Evolutionary conservation across 2,113 vertebrate genomes (phyloP).

Genomic region (Myotis davidii): DNA sequence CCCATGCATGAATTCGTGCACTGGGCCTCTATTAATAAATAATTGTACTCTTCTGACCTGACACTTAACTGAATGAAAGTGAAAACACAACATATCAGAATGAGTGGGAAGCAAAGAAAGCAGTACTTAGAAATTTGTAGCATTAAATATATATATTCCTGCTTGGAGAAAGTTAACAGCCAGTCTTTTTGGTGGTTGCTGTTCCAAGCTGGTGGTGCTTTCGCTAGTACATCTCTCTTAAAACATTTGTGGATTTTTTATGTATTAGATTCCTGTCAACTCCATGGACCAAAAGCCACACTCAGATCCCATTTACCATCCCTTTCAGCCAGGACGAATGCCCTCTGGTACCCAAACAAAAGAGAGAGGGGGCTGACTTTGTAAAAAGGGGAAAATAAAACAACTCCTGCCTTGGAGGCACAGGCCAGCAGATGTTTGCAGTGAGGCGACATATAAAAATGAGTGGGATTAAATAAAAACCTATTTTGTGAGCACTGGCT

Average conservation of each 20-base stretch:
- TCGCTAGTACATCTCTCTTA: neutral
- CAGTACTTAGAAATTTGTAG: neutral
- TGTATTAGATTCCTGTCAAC: neutral
- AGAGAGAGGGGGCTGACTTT: neutral
- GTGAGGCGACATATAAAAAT: neutral
- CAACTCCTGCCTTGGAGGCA: neutral
- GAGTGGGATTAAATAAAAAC: slow-evolving; percentile 51
- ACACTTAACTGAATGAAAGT: neutral
- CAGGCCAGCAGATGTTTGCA: neutral
- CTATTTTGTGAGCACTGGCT: slow-evolving; percentile 43
- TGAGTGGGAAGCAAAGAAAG: neutral
- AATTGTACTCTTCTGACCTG: neutral
- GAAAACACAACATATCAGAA: neutral
- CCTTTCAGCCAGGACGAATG: neutral
- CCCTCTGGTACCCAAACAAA: neutral
- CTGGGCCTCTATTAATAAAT: neutral
- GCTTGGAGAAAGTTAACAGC: neutral
- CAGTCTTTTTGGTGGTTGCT: neutral
- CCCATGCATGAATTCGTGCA: too few species aligned
- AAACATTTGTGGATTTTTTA: neutral
- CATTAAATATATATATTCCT: neutral
- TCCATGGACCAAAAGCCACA: neutral
- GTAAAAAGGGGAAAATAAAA: neutral
- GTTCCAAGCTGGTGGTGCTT: neutral
- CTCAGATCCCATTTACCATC: neutral